Conservation (phyloP, 2,797 vertebrate genomes). For the Aeoliscus strigatus region DNA sequence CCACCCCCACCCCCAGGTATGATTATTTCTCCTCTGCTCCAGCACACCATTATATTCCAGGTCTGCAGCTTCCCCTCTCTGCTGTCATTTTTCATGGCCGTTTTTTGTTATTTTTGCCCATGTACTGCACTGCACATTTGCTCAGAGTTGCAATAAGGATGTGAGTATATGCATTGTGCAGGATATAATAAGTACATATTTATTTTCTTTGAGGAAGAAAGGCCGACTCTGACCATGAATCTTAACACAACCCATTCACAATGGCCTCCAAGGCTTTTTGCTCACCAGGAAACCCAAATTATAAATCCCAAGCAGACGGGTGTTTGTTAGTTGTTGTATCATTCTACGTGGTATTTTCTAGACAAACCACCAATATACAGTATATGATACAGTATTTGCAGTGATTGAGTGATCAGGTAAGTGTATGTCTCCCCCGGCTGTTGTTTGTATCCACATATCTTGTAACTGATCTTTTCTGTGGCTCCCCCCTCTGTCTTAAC, state of each 20-base stretch:
- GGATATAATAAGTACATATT: slow-evolving; percentile 77
- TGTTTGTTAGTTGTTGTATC: no score
- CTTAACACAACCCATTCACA: slow-evolving; percentile 72
- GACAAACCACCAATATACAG: no score
- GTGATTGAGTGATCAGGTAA: no score
- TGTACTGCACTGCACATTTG: slow-evolving; percentile 67
- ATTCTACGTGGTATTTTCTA: no score
- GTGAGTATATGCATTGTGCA: slow-evolving; percentile 71
- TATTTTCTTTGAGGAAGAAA: slow-evolving; percentile 70
- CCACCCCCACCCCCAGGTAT: slow-evolving; percentile 63
- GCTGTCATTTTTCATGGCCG: slow-evolving; percentile 77
- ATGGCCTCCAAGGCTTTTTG: slow-evolving; percentile 66
- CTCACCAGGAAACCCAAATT: slow-evolving; percentile 70
- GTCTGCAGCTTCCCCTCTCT: slow-evolving; percentile 69
- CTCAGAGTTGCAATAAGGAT: slow-evolving; percentile 67
- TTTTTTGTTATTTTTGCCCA: slow-evolving; percentile 66
- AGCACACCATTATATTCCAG: slow-evolving; percentile 67
- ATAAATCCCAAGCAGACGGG: slow-evolving; percentile 67
- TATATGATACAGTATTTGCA: no score
- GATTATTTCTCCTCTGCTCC: slow-evolving; percentile 73
- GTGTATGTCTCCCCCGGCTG: no score
- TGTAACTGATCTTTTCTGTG: no score
- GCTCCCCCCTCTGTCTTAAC: no score
- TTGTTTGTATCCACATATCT: no score
- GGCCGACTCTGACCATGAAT: slow-evolving; percentile 59